A percentile compares a stretch with the other conserved stretches of the same genome.
These are phyloP conservation scores for Neosilurus hyrtlii DNA, from an alignment of 2,797 vertebrate genomes.

Conservation along the genomic window DNA sequence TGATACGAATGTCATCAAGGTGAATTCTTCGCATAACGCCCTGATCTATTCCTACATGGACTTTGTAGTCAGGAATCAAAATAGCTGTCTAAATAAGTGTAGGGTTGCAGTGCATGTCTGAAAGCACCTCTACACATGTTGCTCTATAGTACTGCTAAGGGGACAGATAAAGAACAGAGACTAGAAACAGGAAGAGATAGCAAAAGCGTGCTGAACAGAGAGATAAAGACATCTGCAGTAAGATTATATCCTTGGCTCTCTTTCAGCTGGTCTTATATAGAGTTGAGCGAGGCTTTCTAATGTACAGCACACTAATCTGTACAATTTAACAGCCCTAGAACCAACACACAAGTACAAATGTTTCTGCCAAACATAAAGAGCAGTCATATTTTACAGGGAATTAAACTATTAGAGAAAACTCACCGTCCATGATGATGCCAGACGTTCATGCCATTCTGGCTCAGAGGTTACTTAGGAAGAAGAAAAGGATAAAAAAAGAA, in stretches of 20 bases:
- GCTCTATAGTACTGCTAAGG: not conserved
- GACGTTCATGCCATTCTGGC: too few species aligned
- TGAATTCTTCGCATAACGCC: too few species aligned
- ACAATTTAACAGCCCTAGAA: not conserved
- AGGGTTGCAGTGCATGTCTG: too few species aligned
- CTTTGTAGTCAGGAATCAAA: too few species aligned
- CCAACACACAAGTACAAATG: not conserved
- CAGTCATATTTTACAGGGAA: not conserved
- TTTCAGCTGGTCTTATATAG: slow-evolving; percentile 18
- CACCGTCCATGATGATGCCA: not conserved
- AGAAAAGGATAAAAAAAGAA: not conserved
- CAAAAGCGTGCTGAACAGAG: not conserved
- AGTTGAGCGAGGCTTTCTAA: slow-evolving; percentile 6
- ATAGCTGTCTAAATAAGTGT: too few species aligned
- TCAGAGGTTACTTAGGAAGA: not conserved
- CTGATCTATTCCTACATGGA: too few species aligned
- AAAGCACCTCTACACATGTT: not conserved
- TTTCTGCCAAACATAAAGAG: not conserved
- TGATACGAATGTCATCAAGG: too few species aligned
- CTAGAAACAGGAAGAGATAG: not conserved
- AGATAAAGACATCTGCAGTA: slow-evolving; percentile 29
- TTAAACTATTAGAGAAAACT: not conserved
- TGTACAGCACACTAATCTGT: not conserved
- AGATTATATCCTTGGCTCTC: slow-evolving; percentile 27
- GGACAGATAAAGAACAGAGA: not conserved